These are phyloP conservation scores for Tragopan temminckii DNA, from an alignment of 2,797 vertebrate species.

Conservation along the genomic window DNA sequence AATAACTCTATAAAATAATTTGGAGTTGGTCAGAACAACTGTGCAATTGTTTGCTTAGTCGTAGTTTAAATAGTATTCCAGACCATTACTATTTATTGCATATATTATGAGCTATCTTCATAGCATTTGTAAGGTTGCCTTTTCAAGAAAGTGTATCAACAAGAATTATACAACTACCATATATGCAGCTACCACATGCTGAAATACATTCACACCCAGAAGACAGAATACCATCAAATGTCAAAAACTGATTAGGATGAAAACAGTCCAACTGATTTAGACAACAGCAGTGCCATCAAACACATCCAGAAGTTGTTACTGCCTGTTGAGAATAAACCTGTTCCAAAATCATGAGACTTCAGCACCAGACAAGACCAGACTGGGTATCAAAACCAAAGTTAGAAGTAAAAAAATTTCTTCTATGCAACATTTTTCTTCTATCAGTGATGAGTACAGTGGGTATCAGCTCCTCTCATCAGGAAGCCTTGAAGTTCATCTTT, in stretches of 20 bases:
- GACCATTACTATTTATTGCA: neutral
- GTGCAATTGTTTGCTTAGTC: neutral
- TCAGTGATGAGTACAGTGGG: neutral
- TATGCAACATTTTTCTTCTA: neutral
- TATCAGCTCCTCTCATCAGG: neutral
- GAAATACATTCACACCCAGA: neutral
- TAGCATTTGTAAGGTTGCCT: neutral
- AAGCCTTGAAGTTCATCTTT: neutral
- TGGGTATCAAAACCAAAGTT: neutral
- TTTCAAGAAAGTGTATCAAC: neutral
- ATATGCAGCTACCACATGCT: neutral
- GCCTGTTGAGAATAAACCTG: neutral
- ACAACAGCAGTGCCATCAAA: neutral
- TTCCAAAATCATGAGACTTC: neutral
- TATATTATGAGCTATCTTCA: neutral
- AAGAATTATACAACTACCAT: neutral
- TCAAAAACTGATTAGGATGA: neutral
- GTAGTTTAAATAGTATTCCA: neutral
- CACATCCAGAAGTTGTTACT: neutral
- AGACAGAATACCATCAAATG: neutral
- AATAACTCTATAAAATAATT: neutral
- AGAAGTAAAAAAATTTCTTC: neutral
- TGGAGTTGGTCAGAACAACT: neutral
- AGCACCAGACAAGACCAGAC: neutral
- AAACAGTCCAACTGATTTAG: neutral